Evolutionary conservation across 2,113 vertebrate species (phyloP).

Genomic region (Emydocephalus ijimae): DNA sequence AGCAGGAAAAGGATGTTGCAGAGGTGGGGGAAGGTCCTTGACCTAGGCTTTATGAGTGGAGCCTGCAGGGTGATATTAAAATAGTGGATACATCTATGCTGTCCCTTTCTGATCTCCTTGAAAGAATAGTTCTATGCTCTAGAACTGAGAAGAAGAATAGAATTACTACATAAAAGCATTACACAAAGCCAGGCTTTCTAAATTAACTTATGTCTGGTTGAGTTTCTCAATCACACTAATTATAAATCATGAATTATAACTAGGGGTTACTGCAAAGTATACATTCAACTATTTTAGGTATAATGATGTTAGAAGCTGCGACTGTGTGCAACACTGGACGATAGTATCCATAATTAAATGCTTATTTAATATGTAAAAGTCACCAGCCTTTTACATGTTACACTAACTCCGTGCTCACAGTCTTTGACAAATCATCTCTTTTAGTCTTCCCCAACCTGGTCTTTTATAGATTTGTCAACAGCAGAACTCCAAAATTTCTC

Average conservation of each 20-base stretch:
- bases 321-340: not conserved
- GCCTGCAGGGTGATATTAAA: not conserved
- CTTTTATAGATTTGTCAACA: not conserved
- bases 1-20: not conserved
- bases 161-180: not conserved
- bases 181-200: not conserved
- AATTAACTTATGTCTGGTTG: not conserved
- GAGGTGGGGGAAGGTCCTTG: not conserved
- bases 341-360: not conserved
- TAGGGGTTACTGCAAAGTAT: not conserved
- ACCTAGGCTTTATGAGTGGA: not conserved
- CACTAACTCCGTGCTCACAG: not conserved
- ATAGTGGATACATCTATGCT: not conserved
- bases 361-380: not conserved
- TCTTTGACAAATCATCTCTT: not conserved
- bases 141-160: not conserved
- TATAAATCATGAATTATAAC: not conserved
- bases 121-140: not conserved
- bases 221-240: not conserved
- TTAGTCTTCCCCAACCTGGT: not conserved
- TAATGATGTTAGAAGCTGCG: not conserved
- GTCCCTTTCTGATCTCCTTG: not conserved
- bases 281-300: not conserved
- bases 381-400: not conserved
- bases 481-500: not conserved